phyloP scores from a whole-genome alignment of 2,797 vertebrate genomes.

The Paguma larvata region DNA sequence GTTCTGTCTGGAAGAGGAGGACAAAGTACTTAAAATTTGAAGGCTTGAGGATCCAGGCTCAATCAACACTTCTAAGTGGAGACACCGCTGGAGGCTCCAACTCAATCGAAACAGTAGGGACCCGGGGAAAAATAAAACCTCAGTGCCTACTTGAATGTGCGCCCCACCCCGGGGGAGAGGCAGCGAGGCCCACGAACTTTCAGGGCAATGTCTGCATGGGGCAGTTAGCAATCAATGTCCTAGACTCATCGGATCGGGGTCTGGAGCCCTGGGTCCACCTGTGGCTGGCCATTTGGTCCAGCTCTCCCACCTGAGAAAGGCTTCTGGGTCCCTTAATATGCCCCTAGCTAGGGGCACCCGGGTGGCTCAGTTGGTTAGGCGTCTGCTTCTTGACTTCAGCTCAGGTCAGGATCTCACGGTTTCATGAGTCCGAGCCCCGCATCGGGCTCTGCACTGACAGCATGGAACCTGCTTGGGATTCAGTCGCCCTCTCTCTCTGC shows the following conservation, averaged over 20 bases:
- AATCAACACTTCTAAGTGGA: not conserved
- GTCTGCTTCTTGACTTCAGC: too few relatives aligned
- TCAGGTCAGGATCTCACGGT: too few relatives aligned
- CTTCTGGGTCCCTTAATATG: not conserved
- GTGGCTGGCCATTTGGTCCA: not conserved
- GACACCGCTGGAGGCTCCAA: not conserved
- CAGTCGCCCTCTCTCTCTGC: too few relatives aligned
- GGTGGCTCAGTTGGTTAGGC: too few relatives aligned
- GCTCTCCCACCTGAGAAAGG: not conserved
- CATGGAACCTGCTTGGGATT: too few relatives aligned
- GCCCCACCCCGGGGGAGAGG: not conserved
- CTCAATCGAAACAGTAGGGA: not conserved
- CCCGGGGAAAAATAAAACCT: not conserved
- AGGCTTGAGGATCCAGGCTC: not conserved
- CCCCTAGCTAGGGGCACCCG: not conserved
- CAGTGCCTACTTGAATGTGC: rapidly evolving
- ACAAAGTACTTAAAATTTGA: not conserved
- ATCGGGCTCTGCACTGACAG: too few relatives aligned
- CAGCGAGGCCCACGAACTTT: not conserved
- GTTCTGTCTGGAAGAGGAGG: slow-evolving; percentile 29
- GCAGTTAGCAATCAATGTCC: too few relatives aligned
- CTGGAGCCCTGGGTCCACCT: not conserved
- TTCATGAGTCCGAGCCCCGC: too few relatives aligned
- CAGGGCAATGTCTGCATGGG: not conserved
- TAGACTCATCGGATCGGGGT: not conserved